Base-by-base conservation (phyloP, 2,113 vertebrate genomes). In the Phaethornis superciliosus region DNA sequence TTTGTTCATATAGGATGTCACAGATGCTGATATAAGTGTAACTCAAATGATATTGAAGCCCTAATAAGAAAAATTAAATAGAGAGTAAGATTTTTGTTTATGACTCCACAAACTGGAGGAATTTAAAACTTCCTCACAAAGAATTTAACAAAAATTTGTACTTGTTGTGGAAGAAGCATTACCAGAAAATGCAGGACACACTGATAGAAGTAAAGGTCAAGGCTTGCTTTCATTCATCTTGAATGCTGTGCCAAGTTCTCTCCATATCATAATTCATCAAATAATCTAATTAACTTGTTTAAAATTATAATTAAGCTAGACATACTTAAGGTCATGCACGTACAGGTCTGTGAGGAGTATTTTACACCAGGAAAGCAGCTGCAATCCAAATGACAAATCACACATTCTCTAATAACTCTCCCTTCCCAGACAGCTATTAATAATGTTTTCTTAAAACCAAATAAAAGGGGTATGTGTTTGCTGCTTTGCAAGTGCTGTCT, bases 271-370 rank as follows among this genome's bases (percentile, higher is more conserved):
- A 95, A 96, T 95, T 90, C 77, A 95, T 96, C 82, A 96, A 94
- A 93, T 95, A 95, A 96, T 86, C 52, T 83, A 95, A 96, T 96
- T 94, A 96, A 94, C 47, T 84, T 82, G 46, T 86, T 95, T 84
- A 74, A 88, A 95, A 62, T 58, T 95, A 76, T 79, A 91, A 95
- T 96, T 95, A 90, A 76, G 65, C 67, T 94, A 93, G 68, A 69
- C 55, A 37, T 88, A 82, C 63, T 95, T 96, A 94, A 89, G 91
- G 89, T 91, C 92, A 94, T 76, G 65, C 58, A 94, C 76, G 95
- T 96, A 92, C 74, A 63, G 35, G 68, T 76, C 59, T 85, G 35
- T 88, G 82, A 88, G 77, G 79, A 92, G 79, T 84, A 27, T 87
- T 96, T 91, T 92, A 87, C 27, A 96, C 69, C 90, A 95, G 93